These are phyloP conservation scores for Pungitius pungitius DNA, from an alignment of 2,113 vertebrate genomes.

Conservation along the genomic window DNA sequence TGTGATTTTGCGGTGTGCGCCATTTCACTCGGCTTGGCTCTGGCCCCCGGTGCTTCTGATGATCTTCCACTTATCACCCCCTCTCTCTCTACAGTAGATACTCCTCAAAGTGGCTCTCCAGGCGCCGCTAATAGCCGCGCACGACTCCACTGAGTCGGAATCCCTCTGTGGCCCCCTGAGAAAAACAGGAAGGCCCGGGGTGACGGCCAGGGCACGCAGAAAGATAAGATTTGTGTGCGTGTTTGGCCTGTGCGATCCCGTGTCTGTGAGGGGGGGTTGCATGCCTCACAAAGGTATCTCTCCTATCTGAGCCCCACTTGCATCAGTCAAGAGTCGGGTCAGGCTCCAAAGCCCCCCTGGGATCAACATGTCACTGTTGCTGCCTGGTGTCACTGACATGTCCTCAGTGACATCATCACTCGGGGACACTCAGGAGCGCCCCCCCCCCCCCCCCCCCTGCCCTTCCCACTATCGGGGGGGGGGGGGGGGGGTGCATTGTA, in stretches of 20 bases:
- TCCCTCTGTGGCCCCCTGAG: constrained; percentile 50
- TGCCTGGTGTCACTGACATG: constrained; percentile 67
- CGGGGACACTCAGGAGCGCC: too few relatives aligned
- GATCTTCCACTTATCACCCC: constrained; percentile 72
- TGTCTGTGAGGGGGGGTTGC: constrained; percentile 21
- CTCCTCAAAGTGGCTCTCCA: constrained; percentile 53
- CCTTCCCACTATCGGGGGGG: neutral
- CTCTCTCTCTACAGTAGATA: constrained; percentile 46
- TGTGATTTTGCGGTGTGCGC: constrained; percentile 58
- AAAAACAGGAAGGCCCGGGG: constrained; percentile 68
- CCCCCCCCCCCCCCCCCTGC: too few relatives aligned
- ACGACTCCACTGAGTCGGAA: constrained; percentile 27
- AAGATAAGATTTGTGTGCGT: constrained; percentile 69
- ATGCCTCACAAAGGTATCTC: constrained; percentile 49
- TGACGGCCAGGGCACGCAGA: constrained; percentile 59
- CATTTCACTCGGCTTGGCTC: constrained; percentile 71
- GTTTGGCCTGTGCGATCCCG: constrained; percentile 20
- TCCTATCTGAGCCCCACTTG: constrained; percentile 73
- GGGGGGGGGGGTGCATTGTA: constrained; percentile 47
- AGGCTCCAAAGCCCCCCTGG: constrained; percentile 55
- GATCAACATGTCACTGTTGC: constrained; percentile 73
- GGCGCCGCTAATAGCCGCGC: constrained; percentile 37
- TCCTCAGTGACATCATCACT: constrained; percentile 72
- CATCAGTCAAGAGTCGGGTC: constrained; percentile 73
- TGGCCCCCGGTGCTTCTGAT: constrained; percentile 55